phyloP scores from a whole-genome alignment of 2,888 invertebrate genomes.

The Troides aeacus region DNA sequence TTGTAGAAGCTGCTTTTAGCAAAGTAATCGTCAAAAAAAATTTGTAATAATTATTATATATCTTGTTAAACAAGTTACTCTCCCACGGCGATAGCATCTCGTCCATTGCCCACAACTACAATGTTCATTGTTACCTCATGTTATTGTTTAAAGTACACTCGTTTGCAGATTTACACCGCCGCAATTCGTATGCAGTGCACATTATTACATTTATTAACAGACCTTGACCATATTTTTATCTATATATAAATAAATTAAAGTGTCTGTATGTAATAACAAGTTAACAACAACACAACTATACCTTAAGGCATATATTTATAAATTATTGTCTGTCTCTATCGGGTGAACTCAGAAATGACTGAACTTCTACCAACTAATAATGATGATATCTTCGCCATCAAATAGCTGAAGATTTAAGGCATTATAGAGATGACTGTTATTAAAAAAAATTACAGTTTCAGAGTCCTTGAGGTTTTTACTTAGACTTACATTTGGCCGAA shows the following conservation, averaged over 20 bases:
- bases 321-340: not conserved
- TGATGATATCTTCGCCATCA: too few relatives aligned
- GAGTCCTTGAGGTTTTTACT: too few relatives aligned
- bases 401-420: too few relatives aligned
- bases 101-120: constrained; percentile 2
- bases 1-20: constrained; percentile 16
- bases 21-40: constrained; percentile 15
- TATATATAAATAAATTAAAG: not conserved
- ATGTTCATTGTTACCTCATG: constrained; percentile 14
- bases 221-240: not conserved
- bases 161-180: not conserved
- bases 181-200: not conserved
- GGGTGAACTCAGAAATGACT: too few relatives aligned
- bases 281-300: not conserved
- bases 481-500: too few relatives aligned
- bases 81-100: constrained; percentile 23
- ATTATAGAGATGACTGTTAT: too few relatives aligned
- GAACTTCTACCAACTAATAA: too few relatives aligned
- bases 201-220: not conserved
- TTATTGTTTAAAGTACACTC: constrained; percentile 4
- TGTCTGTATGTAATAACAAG: not conserved
- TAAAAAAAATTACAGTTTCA: too few relatives aligned
- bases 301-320: not conserved
- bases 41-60: constrained; percentile 18
- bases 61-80: constrained; percentile 25